Evolutionary conservation across 2,888 invertebrate species (phyloP).

Genomic region (Mimachlamys varia): DNA sequence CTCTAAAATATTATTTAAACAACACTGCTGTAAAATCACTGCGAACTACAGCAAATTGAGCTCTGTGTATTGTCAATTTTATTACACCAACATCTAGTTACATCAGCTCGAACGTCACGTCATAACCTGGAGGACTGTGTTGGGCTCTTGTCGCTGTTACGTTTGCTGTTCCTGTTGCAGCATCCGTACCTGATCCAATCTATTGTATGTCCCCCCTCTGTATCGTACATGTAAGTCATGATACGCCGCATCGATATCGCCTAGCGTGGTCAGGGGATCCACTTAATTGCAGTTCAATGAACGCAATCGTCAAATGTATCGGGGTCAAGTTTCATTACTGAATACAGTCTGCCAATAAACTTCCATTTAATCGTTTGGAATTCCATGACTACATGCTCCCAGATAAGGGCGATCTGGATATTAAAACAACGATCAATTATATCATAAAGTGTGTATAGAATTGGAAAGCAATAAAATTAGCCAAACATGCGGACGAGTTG

Average conservation of each 20-base stretch:
- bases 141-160: background rate
- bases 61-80: no score
- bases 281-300: constrained; percentile 4
- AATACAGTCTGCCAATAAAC: background rate
- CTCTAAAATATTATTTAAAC: no score
- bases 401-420: background rate
- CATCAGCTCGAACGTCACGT: background rate
- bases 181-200: background rate
- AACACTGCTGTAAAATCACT: no score
- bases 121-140: background rate
- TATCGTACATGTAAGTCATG: background rate
- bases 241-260: background rate
- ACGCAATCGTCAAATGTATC: background rate
- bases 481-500: background rate
- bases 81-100: no score
- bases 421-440: background rate
- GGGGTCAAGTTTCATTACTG: constrained; percentile 18
- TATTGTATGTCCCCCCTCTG: background rate
- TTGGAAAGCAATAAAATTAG: background rate
- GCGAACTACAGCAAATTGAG: no score
- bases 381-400: background rate
- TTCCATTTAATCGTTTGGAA: background rate
- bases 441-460: background rate
- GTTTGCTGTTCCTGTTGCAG: no score
- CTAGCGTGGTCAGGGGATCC: background rate